These are phyloP conservation scores for Clostera curtula DNA, from an alignment of 2,888 invertebrate species.

Conservation along the genomic window DNA sequence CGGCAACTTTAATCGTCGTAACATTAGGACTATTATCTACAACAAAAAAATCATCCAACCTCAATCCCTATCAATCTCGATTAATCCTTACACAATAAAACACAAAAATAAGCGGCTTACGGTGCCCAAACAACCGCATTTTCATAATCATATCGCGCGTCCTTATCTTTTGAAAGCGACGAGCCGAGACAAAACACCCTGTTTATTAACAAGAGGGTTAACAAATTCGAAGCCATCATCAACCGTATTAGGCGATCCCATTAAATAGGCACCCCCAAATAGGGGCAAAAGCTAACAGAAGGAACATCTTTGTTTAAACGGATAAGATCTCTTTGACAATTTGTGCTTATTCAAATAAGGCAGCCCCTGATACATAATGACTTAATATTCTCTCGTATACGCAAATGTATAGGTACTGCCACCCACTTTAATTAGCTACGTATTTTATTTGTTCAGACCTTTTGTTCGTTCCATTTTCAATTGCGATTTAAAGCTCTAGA, in stretches of 20 bases:
- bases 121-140: constrained; percentile 43
- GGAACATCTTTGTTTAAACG: constrained; percentile 68
- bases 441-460: no score
- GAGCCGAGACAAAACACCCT: constrained; percentile 37
- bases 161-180: constrained; percentile 17
- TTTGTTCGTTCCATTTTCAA: no score
- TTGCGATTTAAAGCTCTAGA: no score
- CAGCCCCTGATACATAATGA: constrained; percentile 62
- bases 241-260: constrained; percentile 68
- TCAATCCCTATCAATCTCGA: no score
- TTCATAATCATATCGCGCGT: constrained; percentile 33
- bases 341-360: constrained; percentile 72
- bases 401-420: constrained; percentile 10
- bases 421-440: constrained; percentile 22
- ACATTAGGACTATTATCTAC: no score
- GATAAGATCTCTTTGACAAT: constrained; percentile 76
- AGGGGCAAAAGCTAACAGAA: constrained; percentile 67
- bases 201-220: constrained; percentile 62
- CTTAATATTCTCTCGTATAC: constrained; percentile 48
- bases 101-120: constrained; percentile 48
- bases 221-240: constrained; percentile 59
- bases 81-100: constrained; percentile 29
- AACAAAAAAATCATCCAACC: no score
- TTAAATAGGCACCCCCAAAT: constrained; percentile 56
- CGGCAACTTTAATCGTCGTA: no score